Percentiles rank a stretch among this genome's conserved stretches.
Evolutionary conservation across 2,888 invertebrate genomes (phyloP).

Genomic region (Harpagoxenus sublaevis): DNA sequence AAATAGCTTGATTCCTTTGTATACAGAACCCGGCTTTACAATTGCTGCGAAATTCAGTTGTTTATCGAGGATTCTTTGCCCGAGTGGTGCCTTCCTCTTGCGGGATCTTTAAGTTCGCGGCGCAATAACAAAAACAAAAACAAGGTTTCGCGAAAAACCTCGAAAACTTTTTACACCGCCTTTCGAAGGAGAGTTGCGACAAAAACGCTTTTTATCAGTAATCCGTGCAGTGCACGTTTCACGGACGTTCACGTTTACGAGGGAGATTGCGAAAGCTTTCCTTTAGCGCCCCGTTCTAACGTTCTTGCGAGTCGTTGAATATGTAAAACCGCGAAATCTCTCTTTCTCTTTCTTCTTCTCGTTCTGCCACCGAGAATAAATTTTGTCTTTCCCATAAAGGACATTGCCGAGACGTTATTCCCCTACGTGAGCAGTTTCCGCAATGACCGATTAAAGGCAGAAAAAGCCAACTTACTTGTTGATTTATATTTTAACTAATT

Average conservation of each 20-base stretch:
- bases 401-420: conserved; percentile 17
- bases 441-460: not conserved
- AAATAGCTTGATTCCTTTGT: not conserved
- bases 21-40: not conserved
- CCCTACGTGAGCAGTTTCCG: not conserved
- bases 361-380: not conserved
- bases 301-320: conserved; percentile 52
- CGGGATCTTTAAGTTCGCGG: conserved; percentile 36
- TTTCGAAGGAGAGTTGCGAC: conserved; percentile 22
- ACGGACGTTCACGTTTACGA: conserved; percentile 41
- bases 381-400: not conserved
- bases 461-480: not conserved
- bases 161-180: conserved; percentile 41
- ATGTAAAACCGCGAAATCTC: conserved; percentile 50
- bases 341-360: not conserved
- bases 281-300: conserved; percentile 16
- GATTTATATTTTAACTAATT: not conserved
- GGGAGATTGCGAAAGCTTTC: conserved; percentile 37
- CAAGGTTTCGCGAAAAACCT: not conserved
- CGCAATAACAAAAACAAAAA: conserved; percentile 23
- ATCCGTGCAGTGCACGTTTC: conserved; percentile 38
- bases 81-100: not conserved
- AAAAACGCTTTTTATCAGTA: conserved; percentile 40
- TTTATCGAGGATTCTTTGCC: not conserved
- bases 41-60: not conserved